Percentiles rank a stretch among this genome's conserved stretches.
Evolutionary conservation across 2,888 invertebrate genomes (phyloP).

Genomic region (Drosophila subquinaria): DNA sequence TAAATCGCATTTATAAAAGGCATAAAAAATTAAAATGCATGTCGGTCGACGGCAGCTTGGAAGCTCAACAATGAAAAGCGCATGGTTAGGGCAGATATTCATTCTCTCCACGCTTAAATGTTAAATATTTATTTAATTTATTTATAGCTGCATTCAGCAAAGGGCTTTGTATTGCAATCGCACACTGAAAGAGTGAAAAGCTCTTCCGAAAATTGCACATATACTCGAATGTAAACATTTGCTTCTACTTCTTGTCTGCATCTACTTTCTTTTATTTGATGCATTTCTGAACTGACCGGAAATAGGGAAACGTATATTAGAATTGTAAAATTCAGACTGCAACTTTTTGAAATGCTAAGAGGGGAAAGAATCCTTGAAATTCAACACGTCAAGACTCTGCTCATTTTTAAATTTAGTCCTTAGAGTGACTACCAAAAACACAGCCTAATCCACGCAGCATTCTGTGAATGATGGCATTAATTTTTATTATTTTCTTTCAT

Average conservation of each 20-base stretch:
- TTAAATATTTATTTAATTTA: constrained; percentile 10
- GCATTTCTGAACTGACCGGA: neutral
- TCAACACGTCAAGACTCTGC: neutral
- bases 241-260: neutral
- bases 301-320: neutral
- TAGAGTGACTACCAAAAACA: constrained; percentile 1
- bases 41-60: constrained; percentile 28
- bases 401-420: neutral
- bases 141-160: neutral
- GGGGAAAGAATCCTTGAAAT: neutral
- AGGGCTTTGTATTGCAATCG: constrained; percentile 2
- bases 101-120: constrained; percentile 7
- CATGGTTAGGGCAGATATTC: constrained; percentile 20
- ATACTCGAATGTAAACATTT: neutral
- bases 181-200: neutral
- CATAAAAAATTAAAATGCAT: constrained; percentile 53
- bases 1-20: constrained; percentile 70
- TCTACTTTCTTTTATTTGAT: constrained; percentile 6
- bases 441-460: neutral
- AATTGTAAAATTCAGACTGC: neutral
- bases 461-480: neutral
- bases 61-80: constrained; percentile 9
- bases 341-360: neutral
- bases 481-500: constrained; percentile 42
- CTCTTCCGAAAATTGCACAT: neutral